Evolutionary conservation across 1,140 invertebrate species (phyloP), one percentile per base, ranked within the genome.

Genomic region (Leptonema lineaticorne): DNA sequence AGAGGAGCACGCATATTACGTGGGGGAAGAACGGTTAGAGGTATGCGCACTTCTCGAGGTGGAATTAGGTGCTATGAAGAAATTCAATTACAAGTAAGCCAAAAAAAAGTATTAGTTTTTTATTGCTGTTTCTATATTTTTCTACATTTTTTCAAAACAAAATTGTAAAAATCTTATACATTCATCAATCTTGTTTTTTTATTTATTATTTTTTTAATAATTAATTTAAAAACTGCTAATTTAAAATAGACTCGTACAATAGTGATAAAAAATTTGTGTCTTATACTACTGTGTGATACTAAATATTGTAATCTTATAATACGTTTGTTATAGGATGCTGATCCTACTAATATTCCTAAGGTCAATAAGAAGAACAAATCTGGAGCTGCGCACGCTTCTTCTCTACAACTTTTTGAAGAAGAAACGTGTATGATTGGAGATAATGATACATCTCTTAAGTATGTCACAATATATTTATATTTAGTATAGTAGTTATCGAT

Each of bases 381-480:
- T 16, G 56, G 62, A 57, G 20, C 60, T 2, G 68, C 53, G 1
- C 76, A 77, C 8, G 80, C 80, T 0, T 79, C 81, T 2, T 83
- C 84, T 0, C 81, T 89, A 29, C 87, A 90, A 74, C 83, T 90
- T 3, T 91, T 91, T 74, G 92, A 93, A 76, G 92, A 94, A 77
- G 92, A 94, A 74, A 94, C 92, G 1, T 86, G 92, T 73, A 94
- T 94, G 92, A 93, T 92, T 80, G 91, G 91, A 9, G 90, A 91
- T 74, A 81, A 84, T 74, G 82, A 81, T 48, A 86, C 82, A 57
- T 80, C 79, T 20, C 79, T 80, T 70, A 83, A 75, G 81, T 82
- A 71, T 20, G 3, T n/a, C n/a, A n/a, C n/a, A n/a, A n/a, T n/a
- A n/a, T 65, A 9, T 16, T 62, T 18, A n/a, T 6, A 50, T 6